A percentile compares a stretch with the other conserved stretches of the same genome.
These are phyloP conservation scores for Leptoteleia sp. DNA, from an alignment of 1,140 invertebrate genomes.

Conservation along the genomic window DNA sequence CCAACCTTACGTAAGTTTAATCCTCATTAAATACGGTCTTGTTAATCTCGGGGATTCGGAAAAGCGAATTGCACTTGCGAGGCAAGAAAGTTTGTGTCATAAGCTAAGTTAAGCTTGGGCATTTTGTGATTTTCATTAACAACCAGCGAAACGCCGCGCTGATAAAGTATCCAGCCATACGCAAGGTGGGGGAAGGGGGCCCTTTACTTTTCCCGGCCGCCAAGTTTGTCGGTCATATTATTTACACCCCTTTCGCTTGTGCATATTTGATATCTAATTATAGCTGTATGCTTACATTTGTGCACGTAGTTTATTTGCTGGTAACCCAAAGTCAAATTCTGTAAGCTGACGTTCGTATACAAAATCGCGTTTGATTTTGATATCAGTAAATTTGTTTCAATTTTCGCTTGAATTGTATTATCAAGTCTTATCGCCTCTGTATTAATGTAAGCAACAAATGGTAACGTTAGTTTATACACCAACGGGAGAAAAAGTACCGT, in stretches of 20 bases:
- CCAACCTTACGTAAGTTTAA: constrained; percentile 68
- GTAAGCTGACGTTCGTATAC: too few relatives aligned
- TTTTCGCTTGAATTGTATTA: too few relatives aligned
- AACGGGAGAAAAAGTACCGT: too few relatives aligned
- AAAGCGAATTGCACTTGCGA: constrained; percentile 63
- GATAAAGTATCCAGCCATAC: constrained; percentile 50
- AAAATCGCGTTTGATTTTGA: too few relatives aligned
- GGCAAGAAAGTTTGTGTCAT: constrained; percentile 66
- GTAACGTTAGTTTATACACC: too few relatives aligned
- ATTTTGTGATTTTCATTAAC: constrained; percentile 68
- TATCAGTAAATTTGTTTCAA: too few relatives aligned
- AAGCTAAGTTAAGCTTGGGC: constrained; percentile 64
- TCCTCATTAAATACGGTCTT: constrained; percentile 69
- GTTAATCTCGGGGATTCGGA: constrained; percentile 64
- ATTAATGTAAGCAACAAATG: too few relatives aligned
- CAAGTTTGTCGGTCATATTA: constrained; percentile 25
- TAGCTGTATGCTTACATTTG: too few relatives aligned
- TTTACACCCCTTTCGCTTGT: constrained; percentile 20
- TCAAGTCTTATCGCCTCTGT: too few relatives aligned
- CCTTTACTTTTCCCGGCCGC: constrained; percentile 23
- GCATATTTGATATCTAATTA: constrained; percentile 9
- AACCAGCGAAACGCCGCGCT: constrained; percentile 51
- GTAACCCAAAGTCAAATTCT: too few relatives aligned
- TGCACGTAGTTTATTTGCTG: too few relatives aligned
- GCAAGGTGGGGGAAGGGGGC: too few relatives aligned